Evolutionary conservation across 2,113 vertebrate species (phyloP).

Genomic region (Sorex araneus): DNA sequence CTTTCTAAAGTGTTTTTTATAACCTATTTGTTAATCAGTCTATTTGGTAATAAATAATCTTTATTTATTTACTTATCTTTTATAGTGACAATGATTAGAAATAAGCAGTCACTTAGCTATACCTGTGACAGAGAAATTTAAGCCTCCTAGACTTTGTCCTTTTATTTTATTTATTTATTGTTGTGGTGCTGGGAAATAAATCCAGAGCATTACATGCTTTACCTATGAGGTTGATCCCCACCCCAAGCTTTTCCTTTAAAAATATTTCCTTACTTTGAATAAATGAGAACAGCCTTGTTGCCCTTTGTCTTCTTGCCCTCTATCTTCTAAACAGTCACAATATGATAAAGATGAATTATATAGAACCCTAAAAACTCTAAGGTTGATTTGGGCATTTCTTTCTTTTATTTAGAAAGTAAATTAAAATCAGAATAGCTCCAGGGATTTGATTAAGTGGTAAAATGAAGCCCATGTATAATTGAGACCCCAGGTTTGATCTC

Average conservation of each 20-base stretch:
- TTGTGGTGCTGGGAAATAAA: too few relatives aligned
- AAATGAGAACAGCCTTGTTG: not conserved
- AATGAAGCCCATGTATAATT: too few relatives aligned
- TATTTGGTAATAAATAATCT: not conserved
- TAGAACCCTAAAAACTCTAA: not conserved
- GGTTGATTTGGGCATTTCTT: not conserved
- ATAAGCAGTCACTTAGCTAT: not conserved
- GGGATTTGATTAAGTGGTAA: too few relatives aligned
- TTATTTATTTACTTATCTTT: not conserved
- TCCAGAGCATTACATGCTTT: too few relatives aligned
- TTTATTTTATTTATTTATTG: not conserved
- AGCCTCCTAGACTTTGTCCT: not conserved
- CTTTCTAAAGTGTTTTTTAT: not conserved
- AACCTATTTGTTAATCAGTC: not conserved
- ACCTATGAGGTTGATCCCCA: too few relatives aligned
- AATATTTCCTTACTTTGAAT: not conserved
- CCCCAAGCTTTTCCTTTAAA: too few relatives aligned
- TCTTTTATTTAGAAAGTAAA: constrained; percentile 39
- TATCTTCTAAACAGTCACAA: constrained; percentile 32
- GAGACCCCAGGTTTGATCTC: too few relatives aligned
- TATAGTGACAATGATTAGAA: constrained; percentile 28
- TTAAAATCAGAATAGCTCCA: not conserved
- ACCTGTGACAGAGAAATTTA: constrained; percentile 9
- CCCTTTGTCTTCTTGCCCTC: not conserved
- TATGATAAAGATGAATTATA: not conserved